phyloP scores from a whole-genome alignment of 2,113 vertebrate species.

The Proteles cristata region DNA sequence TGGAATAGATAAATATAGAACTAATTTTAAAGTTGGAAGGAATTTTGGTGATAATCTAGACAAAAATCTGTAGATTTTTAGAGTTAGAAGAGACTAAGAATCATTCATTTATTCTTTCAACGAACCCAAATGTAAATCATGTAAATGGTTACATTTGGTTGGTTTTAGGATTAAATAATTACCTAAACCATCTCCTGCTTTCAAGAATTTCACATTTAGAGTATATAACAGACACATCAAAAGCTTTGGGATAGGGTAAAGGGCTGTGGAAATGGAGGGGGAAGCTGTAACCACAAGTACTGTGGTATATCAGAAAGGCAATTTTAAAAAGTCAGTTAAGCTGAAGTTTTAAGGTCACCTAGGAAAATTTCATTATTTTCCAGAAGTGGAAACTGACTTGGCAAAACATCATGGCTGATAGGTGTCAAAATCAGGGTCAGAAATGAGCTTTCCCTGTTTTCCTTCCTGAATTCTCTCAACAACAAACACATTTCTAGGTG shows the following conservation, averaged over 20 bases:
- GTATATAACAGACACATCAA: neutral
- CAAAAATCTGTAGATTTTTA: neutral
- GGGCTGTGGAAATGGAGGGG: neutral
- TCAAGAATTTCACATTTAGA: neutral
- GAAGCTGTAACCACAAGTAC: neutral
- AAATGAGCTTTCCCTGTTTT: conserved; percentile 4
- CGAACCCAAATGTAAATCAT: neutral
- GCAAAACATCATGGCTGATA: conserved; percentile 22
- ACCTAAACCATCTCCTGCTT: neutral
- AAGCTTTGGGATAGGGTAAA: neutral
- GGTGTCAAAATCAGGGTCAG: conserved; percentile 36
- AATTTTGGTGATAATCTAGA: neutral
- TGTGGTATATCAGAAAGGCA: neutral
- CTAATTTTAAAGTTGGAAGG: neutral
- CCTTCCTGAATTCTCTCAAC: neutral
- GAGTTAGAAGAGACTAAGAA: neutral
- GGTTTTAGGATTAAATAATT: neutral
- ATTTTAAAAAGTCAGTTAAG: conserved; percentile 56
- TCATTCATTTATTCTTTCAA: neutral
- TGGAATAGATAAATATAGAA: neutral
- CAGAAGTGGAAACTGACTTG: conserved; percentile 3
- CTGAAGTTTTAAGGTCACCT: conserved; percentile 41
- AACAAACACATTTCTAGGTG: neutral
- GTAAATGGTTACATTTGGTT: neutral
- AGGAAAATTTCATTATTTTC: conserved; percentile 19